Conservation (phyloP, 2,797 vertebrate species). For the Macrochelys suwanniensis region DNA sequence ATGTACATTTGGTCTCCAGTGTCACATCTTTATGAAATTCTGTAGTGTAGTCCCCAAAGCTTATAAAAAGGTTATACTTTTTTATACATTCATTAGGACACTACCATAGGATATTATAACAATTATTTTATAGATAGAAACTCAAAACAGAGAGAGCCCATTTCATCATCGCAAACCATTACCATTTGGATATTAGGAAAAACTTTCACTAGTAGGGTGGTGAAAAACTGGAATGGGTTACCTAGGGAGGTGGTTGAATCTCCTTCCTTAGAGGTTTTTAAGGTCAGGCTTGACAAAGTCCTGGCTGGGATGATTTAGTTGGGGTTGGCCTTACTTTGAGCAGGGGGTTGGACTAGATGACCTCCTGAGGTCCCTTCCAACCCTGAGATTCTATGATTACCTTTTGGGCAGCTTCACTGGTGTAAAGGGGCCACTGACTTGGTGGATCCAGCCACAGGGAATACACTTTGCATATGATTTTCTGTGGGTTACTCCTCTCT, state of each 20-base stretch:
- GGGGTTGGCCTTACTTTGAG: too few species aligned
- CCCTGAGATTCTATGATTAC: not conserved
- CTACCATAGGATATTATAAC: not conserved
- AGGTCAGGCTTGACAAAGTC: too few species aligned
- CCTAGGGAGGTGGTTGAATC: too few species aligned
- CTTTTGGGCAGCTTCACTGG: not conserved
- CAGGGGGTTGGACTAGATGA: too few species aligned
- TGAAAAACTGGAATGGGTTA: too few species aligned
- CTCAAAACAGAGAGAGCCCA: not conserved
- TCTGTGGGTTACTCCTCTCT: not conserved
- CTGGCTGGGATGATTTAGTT: too few species aligned
- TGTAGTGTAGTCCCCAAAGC: not conserved
- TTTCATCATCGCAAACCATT: not conserved
- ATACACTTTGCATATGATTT: fast-evolving
- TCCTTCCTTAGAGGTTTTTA: too few species aligned
- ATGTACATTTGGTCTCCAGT: not conserved
- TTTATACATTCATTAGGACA: not conserved
- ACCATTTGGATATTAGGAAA: not conserved
- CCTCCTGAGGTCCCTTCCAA: too few species aligned
- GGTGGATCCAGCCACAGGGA: not conserved
- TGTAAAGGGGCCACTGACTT: not conserved
- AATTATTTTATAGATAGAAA: not conserved
- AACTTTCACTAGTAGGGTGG: too few species aligned
- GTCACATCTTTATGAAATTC: not conserved
- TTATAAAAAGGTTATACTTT: not conserved